A percentile compares a stretch with the other conserved stretches of the same genome.
Evolutionary conservation across 2,888 invertebrate genomes (phyloP).

Genomic region (Melieria picta): DNA sequence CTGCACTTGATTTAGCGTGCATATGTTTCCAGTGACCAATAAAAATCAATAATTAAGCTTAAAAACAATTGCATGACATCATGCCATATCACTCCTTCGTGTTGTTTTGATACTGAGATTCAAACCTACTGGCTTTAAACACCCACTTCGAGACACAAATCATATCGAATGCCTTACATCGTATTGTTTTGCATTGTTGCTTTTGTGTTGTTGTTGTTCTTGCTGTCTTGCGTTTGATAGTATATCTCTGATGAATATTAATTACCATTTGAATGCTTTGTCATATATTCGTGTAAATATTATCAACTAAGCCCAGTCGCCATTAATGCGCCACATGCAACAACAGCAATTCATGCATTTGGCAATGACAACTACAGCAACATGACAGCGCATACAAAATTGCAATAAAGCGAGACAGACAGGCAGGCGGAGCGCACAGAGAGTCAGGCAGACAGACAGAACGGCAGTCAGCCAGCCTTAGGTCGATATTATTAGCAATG

Average conservation of each 20-base stretch:
- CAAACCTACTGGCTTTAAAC: not conserved
- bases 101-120: not conserved
- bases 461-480: not conserved
- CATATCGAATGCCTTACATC: no score
- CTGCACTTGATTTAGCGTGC: no score
- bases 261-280: slow-evolving; percentile 62
- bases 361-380: not conserved
- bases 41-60: no score
- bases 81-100: not conserved
- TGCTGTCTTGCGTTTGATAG: not conserved
- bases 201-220: not conserved
- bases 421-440: not conserved
- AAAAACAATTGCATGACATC: not conserved
- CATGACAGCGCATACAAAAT: not conserved
- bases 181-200: not conserved
- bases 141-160: not conserved
- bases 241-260: slow-evolving; percentile 56
- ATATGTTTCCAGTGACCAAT: no score
- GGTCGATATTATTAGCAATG: not conserved
- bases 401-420: no score
- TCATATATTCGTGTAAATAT: slow-evolving; percentile 51
- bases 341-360: not conserved
- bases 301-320: slow-evolving; percentile 3
- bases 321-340: not conserved
- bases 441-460: not conserved